These are phyloP conservation scores for Esperia sulphurella DNA, from an alignment of 2,888 invertebrate genomes.

Conservation along the genomic window DNA sequence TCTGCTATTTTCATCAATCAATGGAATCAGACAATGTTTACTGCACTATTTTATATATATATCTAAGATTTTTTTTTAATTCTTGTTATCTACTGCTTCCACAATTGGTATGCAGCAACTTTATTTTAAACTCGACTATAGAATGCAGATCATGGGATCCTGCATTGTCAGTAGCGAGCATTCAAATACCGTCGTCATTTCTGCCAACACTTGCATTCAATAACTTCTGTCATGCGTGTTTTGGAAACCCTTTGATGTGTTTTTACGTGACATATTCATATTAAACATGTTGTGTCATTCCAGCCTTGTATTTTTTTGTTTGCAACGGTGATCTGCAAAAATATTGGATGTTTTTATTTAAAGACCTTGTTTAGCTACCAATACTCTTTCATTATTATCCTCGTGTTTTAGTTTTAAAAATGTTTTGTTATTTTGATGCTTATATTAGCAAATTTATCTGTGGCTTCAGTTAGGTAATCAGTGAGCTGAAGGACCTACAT, in stretches of 20 bases:
- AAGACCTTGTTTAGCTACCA: not conserved
- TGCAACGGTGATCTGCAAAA: constrained; percentile 42
- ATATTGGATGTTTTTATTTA: not conserved
- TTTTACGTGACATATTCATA: constrained; percentile 40
- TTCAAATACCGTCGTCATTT: constrained; percentile 15
- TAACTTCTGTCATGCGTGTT: constrained; percentile 29
- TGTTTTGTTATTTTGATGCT: too few relatives aligned
- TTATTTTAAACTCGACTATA: too few relatives aligned
- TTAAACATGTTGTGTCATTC: constrained; percentile 45
- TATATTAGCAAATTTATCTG: not conserved
- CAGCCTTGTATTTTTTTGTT: constrained; percentile 21
- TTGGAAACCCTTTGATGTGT: constrained; percentile 39
- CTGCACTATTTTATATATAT: too few relatives aligned
- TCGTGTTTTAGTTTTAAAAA: too few relatives aligned
- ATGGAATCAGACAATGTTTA: too few relatives aligned
- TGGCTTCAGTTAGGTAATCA: too few relatives aligned
- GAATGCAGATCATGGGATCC: not conserved
- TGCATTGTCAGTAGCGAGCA: not conserved
- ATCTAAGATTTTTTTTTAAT: too few relatives aligned
- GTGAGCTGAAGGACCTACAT: too few relatives aligned
- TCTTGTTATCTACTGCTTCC: too few relatives aligned
- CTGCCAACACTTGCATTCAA: constrained; percentile 18
- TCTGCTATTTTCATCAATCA: too few relatives aligned
- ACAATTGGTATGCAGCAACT: too few relatives aligned
- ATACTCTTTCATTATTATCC: not conserved